These are phyloP conservation scores for Cecidostiba fungosa DNA, from an alignment of 2,888 invertebrate genomes.

Conservation along the genomic window DNA sequence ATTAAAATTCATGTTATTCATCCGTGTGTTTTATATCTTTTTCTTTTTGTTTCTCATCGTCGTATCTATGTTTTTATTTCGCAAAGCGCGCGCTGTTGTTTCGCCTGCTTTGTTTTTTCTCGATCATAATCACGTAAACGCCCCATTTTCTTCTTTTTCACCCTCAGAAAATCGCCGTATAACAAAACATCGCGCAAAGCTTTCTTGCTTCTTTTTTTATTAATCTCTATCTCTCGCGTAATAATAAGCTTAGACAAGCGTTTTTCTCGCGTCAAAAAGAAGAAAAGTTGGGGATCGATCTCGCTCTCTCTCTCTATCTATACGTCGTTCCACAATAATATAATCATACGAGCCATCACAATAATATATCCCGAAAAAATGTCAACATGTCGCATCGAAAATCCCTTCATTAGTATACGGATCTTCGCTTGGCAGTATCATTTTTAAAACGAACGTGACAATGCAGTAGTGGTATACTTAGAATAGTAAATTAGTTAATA, in stretches of 20 bases:
- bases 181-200: constrained; percentile 16
- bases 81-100: constrained; percentile 11
- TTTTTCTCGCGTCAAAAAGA: constrained; percentile 29
- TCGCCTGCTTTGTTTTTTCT: constrained; percentile 7
- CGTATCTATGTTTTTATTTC: neutral
- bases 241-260: neutral
- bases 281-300: constrained; percentile 33
- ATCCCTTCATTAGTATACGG: constrained; percentile 73
- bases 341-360: constrained; percentile 63
- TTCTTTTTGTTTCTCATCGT: constrained; percentile 15
- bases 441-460: constrained; percentile 77
- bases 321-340: constrained; percentile 55
- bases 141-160: constrained; percentile 31
- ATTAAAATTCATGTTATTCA: constrained; percentile 19
- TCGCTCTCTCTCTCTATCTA: constrained; percentile 21
- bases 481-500: constrained; percentile 71
- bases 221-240: constrained; percentile 29
- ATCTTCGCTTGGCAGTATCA: constrained; percentile 78
- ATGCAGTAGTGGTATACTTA: constrained; percentile 79
- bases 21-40: constrained; percentile 15
- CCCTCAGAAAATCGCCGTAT: constrained; percentile 1
- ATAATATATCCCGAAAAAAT: constrained; percentile 51
- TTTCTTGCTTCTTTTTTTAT: constrained; percentile 16
- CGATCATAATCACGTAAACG: constrained; percentile 32
- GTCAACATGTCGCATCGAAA: constrained; percentile 69